Percentiles rank a stretch among this genome's conserved stretches.
phyloP scores from a whole-genome alignment of 2,113 vertebrate genomes.

The Cacatua alba region DNA sequence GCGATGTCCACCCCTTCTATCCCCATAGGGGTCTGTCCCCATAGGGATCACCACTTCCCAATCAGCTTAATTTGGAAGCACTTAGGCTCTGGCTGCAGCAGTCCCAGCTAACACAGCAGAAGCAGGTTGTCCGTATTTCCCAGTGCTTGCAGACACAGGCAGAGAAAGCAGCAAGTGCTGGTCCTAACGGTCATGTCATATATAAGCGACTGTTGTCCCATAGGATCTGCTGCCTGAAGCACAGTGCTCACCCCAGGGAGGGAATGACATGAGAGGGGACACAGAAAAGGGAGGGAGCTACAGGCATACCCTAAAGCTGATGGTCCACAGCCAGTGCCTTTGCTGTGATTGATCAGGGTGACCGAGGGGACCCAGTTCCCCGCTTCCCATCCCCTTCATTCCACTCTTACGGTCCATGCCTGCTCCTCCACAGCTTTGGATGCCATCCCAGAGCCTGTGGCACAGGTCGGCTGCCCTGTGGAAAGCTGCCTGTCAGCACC shows the following conservation, averaged over 20 bases:
- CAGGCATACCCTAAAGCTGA: neutral
- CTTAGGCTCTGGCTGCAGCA: neutral
- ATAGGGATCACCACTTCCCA: neutral
- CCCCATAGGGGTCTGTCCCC: neutral
- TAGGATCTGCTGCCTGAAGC: rapidly evolving
- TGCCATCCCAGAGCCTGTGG: neutral
- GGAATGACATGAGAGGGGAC: neutral
- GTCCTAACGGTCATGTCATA: neutral
- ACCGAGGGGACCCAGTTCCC: neutral
- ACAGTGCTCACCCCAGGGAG: neutral
- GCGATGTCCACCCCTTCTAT: rapidly evolving
- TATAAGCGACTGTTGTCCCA: rapidly evolving
- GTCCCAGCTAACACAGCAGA: neutral
- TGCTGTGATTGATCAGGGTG: neutral
- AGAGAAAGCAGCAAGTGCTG: neutral
- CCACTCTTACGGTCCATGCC: rapidly evolving
- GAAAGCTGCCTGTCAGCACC: neutral
- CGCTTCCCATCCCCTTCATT: neutral
- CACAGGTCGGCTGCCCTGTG: rapidly evolving
- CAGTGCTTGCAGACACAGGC: rapidly evolving
- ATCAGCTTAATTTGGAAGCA: rapidly evolving
- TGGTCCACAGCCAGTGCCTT: rapidly evolving
- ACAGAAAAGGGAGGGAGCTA: neutral
- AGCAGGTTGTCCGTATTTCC: neutral
- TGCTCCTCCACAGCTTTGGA: neutral